Evolutionary conservation across 2,113 vertebrate genomes (phyloP).

Genomic region (Tragelaphus imberbis): DNA sequence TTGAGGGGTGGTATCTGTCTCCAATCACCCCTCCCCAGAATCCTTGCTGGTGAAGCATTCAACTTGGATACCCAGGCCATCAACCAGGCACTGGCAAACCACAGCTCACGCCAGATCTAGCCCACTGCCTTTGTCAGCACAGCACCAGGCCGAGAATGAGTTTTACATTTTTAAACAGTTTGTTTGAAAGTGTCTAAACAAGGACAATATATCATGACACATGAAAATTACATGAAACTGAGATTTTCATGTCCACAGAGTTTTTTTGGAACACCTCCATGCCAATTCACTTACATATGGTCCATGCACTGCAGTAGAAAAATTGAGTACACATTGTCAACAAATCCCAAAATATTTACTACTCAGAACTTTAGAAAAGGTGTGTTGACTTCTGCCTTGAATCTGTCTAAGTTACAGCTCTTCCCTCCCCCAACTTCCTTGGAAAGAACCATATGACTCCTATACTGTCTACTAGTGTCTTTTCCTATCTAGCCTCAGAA

Average conservation of each 20-base stretch:
- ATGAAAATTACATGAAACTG: neutral
- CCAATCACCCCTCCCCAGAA: neutral
- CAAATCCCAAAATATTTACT: neutral
- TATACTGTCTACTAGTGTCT: neutral
- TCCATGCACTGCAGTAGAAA: neutral
- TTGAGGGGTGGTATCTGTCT: neutral
- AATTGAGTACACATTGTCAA: neutral
- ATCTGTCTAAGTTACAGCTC: neutral
- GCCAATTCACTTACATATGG: neutral
- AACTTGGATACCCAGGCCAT: neutral
- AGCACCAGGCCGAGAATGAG: neutral
- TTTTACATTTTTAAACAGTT: neutral
- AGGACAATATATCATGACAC: neutral
- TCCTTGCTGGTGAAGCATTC: neutral
- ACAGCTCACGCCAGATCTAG: neutral
- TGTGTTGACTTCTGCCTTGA: neutral
- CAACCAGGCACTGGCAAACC: neutral
- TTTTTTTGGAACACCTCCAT: neutral
- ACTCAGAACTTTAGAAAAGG: neutral
- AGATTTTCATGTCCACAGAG: neutral
- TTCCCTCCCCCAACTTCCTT: neutral
- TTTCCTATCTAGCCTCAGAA: neutral
- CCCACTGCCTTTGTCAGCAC: neutral
- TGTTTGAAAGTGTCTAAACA: neutral
- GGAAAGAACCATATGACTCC: neutral